phyloP scores from a whole-genome alignment of 2,888 invertebrate species.

The Zaprionus bogoriensis region DNA sequence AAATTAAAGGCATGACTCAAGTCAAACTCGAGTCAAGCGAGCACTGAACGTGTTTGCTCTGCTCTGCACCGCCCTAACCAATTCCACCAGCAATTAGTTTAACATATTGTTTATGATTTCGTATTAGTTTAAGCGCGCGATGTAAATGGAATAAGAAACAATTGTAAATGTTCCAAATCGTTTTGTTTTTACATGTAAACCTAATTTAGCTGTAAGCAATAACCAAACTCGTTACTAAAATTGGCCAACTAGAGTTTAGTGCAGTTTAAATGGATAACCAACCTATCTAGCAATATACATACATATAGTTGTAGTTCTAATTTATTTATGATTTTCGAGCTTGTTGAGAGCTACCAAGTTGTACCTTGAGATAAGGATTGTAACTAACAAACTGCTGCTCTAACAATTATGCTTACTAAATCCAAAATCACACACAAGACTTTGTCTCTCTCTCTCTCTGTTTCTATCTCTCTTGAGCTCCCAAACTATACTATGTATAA shows the following conservation, averaged over 20 bases:
- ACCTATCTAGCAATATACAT: not conserved
- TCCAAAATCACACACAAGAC: not conserved
- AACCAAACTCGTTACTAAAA: conserved; percentile 44
- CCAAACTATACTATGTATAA: conserved; percentile 17
- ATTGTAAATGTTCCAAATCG: conserved; percentile 23
- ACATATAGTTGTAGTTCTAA: conserved; percentile 9
- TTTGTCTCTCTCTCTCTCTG: too few relatives aligned
- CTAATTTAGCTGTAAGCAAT: conserved; percentile 45
- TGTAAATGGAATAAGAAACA: not conserved
- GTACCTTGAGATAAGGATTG: not conserved
- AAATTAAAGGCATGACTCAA: conserved; percentile 77
- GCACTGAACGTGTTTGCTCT: not conserved
- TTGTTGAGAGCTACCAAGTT: too few relatives aligned
- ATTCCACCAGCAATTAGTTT: not conserved
- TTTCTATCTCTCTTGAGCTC: not conserved
- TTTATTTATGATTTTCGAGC: conserved; percentile 18
- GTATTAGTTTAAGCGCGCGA: not conserved
- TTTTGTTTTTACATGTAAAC: conserved; percentile 11
- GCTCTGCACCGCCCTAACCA: not conserved
- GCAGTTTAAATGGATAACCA: not conserved
- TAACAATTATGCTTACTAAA: conserved; percentile 1
- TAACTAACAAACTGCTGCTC: not conserved
- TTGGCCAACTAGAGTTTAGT: conserved; percentile 26
- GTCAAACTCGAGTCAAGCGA: conserved; percentile 13
- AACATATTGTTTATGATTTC: conserved; percentile 7